Percentiles rank a stretch among this genome's conserved stretches.
Evolutionary conservation across 2,888 invertebrate genomes (phyloP).

Genomic region (Hesperia comma): DNA sequence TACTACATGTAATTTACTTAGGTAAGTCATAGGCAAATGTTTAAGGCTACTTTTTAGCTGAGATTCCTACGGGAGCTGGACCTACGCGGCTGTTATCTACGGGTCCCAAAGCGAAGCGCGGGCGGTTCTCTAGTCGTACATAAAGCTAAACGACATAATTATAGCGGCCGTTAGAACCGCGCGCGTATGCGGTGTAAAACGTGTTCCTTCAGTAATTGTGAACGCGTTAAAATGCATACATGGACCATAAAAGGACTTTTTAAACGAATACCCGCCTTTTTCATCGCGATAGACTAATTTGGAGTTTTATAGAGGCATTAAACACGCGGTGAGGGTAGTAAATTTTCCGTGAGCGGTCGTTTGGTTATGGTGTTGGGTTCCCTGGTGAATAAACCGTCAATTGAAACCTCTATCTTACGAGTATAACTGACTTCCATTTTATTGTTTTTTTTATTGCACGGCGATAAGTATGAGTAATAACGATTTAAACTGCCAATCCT

Average conservation of each 20-base stretch:
- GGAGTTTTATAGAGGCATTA: slow-evolving; percentile 31
- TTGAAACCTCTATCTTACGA: neutral
- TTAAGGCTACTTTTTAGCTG: no score
- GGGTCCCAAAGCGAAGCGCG: no score
- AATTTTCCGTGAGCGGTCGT: slow-evolving; percentile 24
- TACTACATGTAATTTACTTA: no score
- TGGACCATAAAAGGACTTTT: slow-evolving; percentile 30
- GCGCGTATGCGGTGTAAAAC: slow-evolving; percentile 2
- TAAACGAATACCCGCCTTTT: slow-evolving; percentile 20
- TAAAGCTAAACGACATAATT: slow-evolving; percentile 1
- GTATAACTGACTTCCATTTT: no score
- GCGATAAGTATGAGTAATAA: no score
- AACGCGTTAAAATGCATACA: slow-evolving; percentile 28
- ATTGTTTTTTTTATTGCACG: no score
- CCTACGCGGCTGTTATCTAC: no score
- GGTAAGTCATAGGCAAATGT: no score
- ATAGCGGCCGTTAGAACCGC: neutral
- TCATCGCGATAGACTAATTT: slow-evolving; percentile 34
- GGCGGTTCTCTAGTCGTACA: no score
- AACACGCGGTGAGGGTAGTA: slow-evolving; percentile 30
- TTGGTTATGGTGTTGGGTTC: slow-evolving; percentile 28
- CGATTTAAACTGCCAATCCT: no score
- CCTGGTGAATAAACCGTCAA: neutral
- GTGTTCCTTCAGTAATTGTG: slow-evolving; percentile 20
- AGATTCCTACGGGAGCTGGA: no score